Evolutionary conservation across 2,888 invertebrate genomes (phyloP).

Genomic region (Dermolepida albohirtum): DNA sequence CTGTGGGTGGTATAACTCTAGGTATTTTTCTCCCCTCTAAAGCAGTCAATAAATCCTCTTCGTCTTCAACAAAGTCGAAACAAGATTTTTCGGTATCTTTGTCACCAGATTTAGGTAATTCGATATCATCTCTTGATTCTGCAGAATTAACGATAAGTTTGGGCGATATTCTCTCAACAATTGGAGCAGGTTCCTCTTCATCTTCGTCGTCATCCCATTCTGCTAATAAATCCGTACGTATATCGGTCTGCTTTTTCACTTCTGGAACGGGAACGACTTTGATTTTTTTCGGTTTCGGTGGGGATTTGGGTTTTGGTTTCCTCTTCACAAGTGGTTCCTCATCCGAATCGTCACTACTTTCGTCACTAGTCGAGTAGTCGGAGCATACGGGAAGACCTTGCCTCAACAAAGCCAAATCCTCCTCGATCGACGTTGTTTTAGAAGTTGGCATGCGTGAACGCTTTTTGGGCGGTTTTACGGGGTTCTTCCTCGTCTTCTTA

Average conservation of each 20-base stretch:
- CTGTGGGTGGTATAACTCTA: constrained; percentile 66
- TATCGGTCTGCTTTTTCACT: constrained; percentile 62
- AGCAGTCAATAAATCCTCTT: constrained; percentile 70
- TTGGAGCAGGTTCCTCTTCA: constrained; percentile 33
- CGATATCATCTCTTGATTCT: constrained; percentile 31
- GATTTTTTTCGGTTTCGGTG: constrained; percentile 27
- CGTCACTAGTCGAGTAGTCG: constrained; percentile 10
- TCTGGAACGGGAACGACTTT: constrained; percentile 12
- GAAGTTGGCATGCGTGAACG: constrained; percentile 46
- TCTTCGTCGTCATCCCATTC: constrained; percentile 80
- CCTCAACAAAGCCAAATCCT: constrained; percentile 53
- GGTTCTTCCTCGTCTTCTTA: constrained; percentile 52
- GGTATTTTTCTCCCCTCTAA: constrained; percentile 74
- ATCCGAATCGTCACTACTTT: constrained; percentile 50
- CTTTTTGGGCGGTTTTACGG: constrained; percentile 47
- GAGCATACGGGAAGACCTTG: constrained; percentile 51
- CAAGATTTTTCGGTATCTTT: constrained; percentile 68
- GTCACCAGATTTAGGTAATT: constrained; percentile 46
- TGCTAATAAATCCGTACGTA: constrained; percentile 77
- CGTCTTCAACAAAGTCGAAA: constrained; percentile 84
- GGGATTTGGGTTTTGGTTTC: constrained; percentile 40
- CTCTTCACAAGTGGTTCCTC: constrained; percentile 58
- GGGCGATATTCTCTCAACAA: constrained; percentile 58
- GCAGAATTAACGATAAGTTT: constrained; percentile 3
- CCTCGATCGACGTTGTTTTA: constrained; percentile 53